Base-by-base conservation (phyloP, 2,113 vertebrate species). In the Dissostichus mawsoni region DNA sequence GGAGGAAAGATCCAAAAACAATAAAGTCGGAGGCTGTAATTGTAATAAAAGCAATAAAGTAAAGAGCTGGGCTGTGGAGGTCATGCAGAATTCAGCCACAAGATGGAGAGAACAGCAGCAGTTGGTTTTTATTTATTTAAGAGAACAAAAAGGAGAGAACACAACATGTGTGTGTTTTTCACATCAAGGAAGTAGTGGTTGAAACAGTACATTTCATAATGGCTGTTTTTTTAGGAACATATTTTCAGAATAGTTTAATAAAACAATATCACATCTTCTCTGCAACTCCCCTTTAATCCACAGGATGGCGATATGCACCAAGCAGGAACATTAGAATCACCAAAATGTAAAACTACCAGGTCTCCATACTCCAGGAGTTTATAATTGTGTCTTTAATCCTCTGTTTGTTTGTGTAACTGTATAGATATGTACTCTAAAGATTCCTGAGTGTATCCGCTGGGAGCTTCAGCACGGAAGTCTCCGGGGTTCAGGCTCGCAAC, bases 1-100 rank as follows among this genome's bases (percentile, higher is more conserved):
- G 92, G 76, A 52, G 91, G 92, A 94, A 94, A 90, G 61, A 92
- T 93, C 94, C 55, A 50, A 86, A 90, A 88, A 86, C 89, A 94
- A 95, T n/a, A 85, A 80, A 61, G 78, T 11, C 85, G 73, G 70
- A 80, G 91, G 83, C 16, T 65, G 41, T 23, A 20, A 59, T 29
- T 82, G 47, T 70, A 93, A 90, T 87, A 84, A 94, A 92, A 87
- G 83, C 93, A 92, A 86, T 76, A 89, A 94, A 92, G 86, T 16
- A 3, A 14, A 12, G 50, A 67, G 61, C 13, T 23, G 12, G 48
- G 48, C 52, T 56, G 51, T 23, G n/a, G 48, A 93, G 82, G 77
- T 87, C 95, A 94, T 95, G 95, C 95, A 94, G 88, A 52, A 81
- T 81, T 87, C 47, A 81, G 63, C 56, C 55, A 81, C 84, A 25